Conservation (phyloP, 2,888 invertebrate species). For the Galerucella calmariensis region DNA sequence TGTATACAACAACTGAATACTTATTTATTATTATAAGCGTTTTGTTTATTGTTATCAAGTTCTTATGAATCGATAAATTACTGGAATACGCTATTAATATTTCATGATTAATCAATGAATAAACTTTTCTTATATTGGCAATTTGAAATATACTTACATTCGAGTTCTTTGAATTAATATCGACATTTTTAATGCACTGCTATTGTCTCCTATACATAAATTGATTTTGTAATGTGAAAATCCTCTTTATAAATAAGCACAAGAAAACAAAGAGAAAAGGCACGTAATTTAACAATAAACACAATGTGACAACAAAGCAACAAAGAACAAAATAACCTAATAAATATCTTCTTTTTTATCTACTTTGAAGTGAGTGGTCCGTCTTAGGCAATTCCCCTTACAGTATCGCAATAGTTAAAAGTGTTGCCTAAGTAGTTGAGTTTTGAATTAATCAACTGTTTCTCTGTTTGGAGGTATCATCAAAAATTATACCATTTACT, state of each 20-base stretch:
- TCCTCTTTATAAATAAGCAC: background rate
- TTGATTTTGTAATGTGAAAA: background rate
- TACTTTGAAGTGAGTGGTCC: background rate
- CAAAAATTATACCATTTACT: too few species aligned
- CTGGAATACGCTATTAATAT: background rate
- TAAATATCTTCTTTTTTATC: slow-evolving; percentile 1
- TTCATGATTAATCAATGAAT: slow-evolving; percentile 7
- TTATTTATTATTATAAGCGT: background rate
- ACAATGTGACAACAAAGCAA: background rate
- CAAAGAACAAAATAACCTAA: background rate
- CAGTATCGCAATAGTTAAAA: background rate
- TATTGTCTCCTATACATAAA: background rate
- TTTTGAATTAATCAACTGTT: too few species aligned
- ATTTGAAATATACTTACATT: slow-evolving; percentile 10
- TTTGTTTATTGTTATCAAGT: background rate
- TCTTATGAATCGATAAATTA: background rate
- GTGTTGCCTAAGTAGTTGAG: background rate
- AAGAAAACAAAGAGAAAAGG: background rate
- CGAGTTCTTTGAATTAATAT: slow-evolving; percentile 12
- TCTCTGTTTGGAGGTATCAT: too few species aligned
- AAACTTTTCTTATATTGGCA: background rate
- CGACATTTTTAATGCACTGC: background rate
- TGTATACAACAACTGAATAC: too few species aligned
- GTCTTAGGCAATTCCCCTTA: background rate
- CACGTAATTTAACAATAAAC: background rate